Percentiles rank a stretch among this genome's conserved stretches.
Evolutionary conservation across 64 coral and sea anemone genomes (phyloP).

Genomic region (Pocillopora verrucosa): DNA sequence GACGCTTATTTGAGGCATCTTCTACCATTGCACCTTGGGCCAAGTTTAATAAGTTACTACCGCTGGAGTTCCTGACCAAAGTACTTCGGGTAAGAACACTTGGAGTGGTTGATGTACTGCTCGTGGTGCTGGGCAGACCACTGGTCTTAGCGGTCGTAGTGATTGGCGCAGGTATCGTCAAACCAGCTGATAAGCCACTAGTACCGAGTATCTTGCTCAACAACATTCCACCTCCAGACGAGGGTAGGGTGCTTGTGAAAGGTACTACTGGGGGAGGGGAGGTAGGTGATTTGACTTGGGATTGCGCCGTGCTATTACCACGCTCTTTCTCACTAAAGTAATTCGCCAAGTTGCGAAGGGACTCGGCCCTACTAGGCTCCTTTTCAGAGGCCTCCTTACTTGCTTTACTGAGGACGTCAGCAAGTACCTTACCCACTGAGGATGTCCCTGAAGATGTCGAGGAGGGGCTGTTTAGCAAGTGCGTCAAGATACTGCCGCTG

Average conservation of each 20-base stretch:
- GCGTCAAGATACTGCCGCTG: conserved; percentile 65
- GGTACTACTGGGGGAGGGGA: conserved; percentile 32
- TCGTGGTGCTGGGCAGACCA: conserved; percentile 43
- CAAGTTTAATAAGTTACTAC: conserved; percentile 74
- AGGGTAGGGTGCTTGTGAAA: conserved; percentile 24
- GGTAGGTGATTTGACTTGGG: not conserved
- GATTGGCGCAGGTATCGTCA: conserved; percentile 59
- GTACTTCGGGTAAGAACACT: conserved; percentile 32
- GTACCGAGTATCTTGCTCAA: conserved; percentile 84
- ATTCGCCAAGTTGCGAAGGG: conserved; percentile 67
- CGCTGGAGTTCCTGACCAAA: conserved; percentile 70
- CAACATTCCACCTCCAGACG: conserved; percentile 40
- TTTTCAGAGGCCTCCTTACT: conserved; percentile 67
- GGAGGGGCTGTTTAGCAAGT: conserved; percentile 72
- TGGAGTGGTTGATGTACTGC: conserved; percentile 39
- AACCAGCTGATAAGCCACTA: conserved; percentile 42
- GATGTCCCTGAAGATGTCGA: conserved; percentile 49
- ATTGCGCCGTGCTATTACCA: not conserved
- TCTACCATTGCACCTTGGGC: conserved; percentile 19
- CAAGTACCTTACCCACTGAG: conserved; percentile 79
- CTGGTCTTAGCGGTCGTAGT: conserved; percentile 70
- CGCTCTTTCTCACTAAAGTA: conserved; percentile 96
- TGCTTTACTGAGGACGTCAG: conserved; percentile 79
- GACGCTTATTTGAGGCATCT: conserved; percentile 27
- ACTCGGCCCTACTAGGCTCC: conserved; percentile 66